These are phyloP conservation scores for Erynnis tages DNA, from an alignment of 2,888 invertebrate species.

Conservation along the genomic window DNA sequence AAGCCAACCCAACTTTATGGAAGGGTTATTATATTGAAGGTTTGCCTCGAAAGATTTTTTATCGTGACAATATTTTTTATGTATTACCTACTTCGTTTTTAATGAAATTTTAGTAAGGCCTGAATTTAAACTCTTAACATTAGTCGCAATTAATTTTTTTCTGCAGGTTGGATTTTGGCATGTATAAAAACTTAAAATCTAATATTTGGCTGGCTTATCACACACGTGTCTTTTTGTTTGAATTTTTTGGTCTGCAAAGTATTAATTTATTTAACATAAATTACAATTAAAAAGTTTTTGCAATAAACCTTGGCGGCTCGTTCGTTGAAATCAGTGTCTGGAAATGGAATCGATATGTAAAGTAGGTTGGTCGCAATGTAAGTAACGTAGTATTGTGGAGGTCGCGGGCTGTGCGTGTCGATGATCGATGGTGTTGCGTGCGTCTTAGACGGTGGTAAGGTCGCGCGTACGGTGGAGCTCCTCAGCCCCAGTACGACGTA, in stretches of 20 bases:
- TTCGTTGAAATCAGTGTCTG: conserved; percentile 16
- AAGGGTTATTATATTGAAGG: background rate
- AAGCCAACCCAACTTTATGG: conserved; percentile 4
- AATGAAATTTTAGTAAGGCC: too few species aligned
- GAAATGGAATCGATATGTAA: conserved; percentile 55
- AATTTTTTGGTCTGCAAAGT: background rate
- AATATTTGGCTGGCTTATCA: too few species aligned
- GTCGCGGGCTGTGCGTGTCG: conserved; percentile 56
- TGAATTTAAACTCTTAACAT: too few species aligned
- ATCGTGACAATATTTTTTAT: background rate
- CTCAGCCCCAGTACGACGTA: too few species aligned
- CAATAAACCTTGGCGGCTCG: conserved; percentile 7
- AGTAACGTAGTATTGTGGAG: conserved; percentile 50
- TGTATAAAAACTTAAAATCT: too few species aligned
- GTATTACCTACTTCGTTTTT: too few species aligned
- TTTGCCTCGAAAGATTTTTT: background rate
- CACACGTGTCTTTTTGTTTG: too few species aligned
- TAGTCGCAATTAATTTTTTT: too few species aligned
- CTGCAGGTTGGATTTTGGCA: too few species aligned
- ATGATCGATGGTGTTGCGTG: conserved; percentile 70
- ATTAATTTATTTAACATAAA: background rate
- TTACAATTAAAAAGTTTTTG: conserved; percentile 7
- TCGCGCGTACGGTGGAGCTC: conserved; percentile 46
- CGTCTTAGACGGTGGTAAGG: conserved; percentile 49
- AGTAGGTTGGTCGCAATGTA: conserved; percentile 56